Conservation (phyloP, 2,113 vertebrate species). For the Apteryx owenii region DNA sequence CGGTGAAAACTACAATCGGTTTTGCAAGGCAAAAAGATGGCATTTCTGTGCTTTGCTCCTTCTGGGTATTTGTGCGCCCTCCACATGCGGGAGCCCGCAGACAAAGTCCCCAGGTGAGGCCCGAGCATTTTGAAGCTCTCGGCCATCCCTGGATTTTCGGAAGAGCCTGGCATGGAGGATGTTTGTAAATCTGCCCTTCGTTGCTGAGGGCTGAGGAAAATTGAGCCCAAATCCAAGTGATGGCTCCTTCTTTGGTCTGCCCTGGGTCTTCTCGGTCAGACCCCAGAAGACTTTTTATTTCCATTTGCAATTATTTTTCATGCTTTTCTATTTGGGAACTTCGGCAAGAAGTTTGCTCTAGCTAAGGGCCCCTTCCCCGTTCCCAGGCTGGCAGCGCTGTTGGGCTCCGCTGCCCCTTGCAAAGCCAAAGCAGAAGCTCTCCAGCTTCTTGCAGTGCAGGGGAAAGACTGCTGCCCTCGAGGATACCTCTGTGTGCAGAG, state of each 20-base stretch:
- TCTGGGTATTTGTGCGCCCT: rapidly evolving
- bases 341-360: neutral
- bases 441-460: too few relatives aligned
- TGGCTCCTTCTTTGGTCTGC: neutral
- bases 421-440: too few relatives aligned
- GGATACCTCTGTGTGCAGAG: too few relatives aligned
- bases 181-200: neutral
- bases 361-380: neutral
- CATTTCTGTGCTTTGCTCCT: rapidly evolving
- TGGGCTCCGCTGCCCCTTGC: neutral
- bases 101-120: neutral
- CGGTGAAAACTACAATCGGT: neutral
- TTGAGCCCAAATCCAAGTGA: neutral
- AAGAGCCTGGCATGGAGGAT: neutral
- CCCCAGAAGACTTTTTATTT: neutral
- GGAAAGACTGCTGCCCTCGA: too few relatives aligned
- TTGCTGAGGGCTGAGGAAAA: neutral
- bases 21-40: too few relatives aligned
- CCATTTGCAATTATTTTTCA: neutral
- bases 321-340: neutral
- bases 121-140: neutral
- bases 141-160: neutral
- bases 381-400: neutral
- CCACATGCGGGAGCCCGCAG: rapidly evolving
- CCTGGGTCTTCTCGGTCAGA: neutral